These are phyloP conservation scores for Hirundichthys speculiger DNA, from an alignment of 2,113 vertebrate species.

Conservation along the genomic window DNA sequence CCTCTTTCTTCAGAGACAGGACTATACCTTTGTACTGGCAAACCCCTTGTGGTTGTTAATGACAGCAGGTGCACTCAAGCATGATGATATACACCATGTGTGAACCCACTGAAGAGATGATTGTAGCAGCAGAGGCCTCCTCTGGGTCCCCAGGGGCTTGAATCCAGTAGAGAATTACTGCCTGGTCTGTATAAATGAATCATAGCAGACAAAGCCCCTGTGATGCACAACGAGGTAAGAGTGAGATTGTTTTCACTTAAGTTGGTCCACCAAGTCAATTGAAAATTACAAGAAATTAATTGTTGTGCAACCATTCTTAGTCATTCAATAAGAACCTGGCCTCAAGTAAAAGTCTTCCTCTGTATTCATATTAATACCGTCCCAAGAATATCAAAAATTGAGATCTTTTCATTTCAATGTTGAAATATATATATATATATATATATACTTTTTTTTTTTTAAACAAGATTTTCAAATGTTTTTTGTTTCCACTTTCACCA, in stretches of 20 bases:
- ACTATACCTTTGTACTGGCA: slow-evolving; percentile 34
- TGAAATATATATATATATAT: too few relatives aligned
- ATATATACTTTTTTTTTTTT: too few relatives aligned
- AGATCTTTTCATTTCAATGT: too few relatives aligned
- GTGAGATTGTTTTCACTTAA: slow-evolving; percentile 24
- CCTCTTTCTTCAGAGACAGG: slow-evolving; percentile 38
- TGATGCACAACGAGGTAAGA: neutral
- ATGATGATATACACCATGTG: slow-evolving; percentile 37
- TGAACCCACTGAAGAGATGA: slow-evolving; percentile 4
- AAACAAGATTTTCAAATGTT: too few relatives aligned
- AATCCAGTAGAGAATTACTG: slow-evolving; percentile 62
- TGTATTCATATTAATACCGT: neutral
- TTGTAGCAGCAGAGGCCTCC: slow-evolving; percentile 7
- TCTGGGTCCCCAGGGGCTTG: slow-evolving; percentile 24
- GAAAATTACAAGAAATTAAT: slow-evolving; percentile 13
- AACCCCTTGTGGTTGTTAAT: slow-evolving; percentile 33
- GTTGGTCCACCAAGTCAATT: neutral
- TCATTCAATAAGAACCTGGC: neutral
- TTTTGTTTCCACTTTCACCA: neutral
- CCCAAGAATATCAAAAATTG: neutral
- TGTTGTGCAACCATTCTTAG: neutral
- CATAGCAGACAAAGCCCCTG: slow-evolving; percentile 31
- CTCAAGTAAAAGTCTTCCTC: neutral
- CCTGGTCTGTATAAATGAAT: slow-evolving; percentile 51
- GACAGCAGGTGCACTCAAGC: slow-evolving; percentile 38